Evolutionary conservation across 2,113 vertebrate species (phyloP).

Genomic region (Myxocyprinus asiaticus): DNA sequence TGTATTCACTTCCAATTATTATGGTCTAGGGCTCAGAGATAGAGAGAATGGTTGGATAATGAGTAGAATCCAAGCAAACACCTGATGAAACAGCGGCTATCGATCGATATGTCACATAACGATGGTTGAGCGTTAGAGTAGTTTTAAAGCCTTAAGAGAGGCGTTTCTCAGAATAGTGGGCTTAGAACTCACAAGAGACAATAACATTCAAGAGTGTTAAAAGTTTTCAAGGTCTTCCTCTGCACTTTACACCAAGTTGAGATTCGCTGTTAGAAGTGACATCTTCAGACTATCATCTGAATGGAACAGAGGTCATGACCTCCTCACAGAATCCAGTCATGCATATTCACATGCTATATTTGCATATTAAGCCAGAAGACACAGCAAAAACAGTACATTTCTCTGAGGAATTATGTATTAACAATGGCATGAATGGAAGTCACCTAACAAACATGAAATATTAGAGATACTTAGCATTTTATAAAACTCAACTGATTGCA

Average conservation of each 20-base stretch:
- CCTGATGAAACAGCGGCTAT: slow-evolving; percentile 25
- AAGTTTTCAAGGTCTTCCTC: slow-evolving; percentile 36
- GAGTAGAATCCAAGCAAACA: slow-evolving; percentile 17
- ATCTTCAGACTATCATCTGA: background rate
- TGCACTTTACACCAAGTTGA: background rate
- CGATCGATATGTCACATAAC: slow-evolving; percentile 32
- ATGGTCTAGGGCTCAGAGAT: background rate
- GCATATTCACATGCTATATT: slow-evolving; percentile 27
- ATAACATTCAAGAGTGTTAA: slow-evolving; percentile 10
- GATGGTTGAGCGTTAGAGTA: background rate
- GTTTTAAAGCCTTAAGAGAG: slow-evolving; percentile 32
- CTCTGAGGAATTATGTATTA: slow-evolving; percentile 8
- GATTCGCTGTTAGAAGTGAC: background rate
- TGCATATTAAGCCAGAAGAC: slow-evolving; percentile 20
- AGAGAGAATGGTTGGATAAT: slow-evolving; percentile 33
- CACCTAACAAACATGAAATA: slow-evolving; percentile 26
- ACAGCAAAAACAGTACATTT: background rate
- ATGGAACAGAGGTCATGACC: slow-evolving; percentile 11
- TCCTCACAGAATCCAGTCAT: background rate
- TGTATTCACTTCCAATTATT: slow-evolving; percentile 33
- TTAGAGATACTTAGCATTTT: background rate
- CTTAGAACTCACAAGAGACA: slow-evolving; percentile 22
- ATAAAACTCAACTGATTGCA: background rate
- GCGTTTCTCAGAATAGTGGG: slow-evolving; percentile 9
- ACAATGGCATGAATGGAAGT: background rate